phyloP scores from a whole-genome alignment of 2,797 vertebrate species.

The Coreius guichenoti region DNA sequence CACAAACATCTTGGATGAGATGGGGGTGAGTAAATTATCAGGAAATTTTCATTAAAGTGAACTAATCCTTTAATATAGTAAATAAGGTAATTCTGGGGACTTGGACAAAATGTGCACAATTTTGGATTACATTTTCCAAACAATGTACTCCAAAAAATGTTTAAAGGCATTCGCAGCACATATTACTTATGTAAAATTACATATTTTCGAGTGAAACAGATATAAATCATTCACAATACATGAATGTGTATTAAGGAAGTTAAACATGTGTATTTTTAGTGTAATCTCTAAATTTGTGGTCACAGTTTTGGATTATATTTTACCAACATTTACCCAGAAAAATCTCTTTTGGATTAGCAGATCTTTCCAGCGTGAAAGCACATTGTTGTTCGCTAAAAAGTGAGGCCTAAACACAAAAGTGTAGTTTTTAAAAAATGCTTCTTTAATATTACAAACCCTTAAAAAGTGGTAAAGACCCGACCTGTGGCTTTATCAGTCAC shows the following conservation, averaged over 20 bases:
- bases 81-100: neutral
- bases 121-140: constrained; percentile 10
- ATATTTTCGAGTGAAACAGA: neutral
- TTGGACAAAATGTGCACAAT: constrained; percentile 1
- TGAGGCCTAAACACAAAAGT: constrained; percentile 3
- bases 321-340: neutral
- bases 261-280: neutral
- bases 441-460: neutral
- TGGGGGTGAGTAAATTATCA: too few species aligned
- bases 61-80: neutral
- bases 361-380: neutral
- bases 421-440: neutral
- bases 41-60: too few species aligned
- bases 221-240: neutral
- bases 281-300: neutral
- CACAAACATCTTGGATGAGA: too few species aligned
- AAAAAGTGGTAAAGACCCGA: constrained; percentile 12
- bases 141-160: neutral
- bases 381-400: constrained; percentile 7
- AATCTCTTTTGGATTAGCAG: constrained; percentile 9
- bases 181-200: neutral
- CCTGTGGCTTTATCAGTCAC: constrained; percentile 47
- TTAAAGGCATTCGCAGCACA: neutral
- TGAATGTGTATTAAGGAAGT: neutral
- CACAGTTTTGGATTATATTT: neutral